phyloP scores from a whole-genome alignment of 2,113 vertebrate species.

The Willisornis vidua region DNA sequence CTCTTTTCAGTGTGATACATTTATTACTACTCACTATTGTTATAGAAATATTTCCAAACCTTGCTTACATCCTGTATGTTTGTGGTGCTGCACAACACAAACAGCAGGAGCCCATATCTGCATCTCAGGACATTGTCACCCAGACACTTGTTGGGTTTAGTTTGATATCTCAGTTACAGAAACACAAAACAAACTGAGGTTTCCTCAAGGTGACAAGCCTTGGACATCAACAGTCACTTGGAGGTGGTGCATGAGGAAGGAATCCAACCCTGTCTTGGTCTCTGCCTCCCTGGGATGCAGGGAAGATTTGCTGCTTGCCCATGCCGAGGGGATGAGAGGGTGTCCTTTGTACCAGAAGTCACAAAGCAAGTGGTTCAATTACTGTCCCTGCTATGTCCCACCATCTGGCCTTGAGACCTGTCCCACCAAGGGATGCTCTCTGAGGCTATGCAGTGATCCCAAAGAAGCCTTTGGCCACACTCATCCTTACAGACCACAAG shows the following conservation, averaged over 20 bases:
- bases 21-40: not conserved
- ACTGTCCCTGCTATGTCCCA: not conserved
- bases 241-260: not conserved
- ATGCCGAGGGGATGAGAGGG: not conserved
- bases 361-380: not conserved
- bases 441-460: not conserved
- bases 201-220: not conserved
- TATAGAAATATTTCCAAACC: not conserved
- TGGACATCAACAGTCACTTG: not conserved
- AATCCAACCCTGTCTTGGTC: not conserved
- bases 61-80: not conserved
- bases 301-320: not conserved
- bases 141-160: not conserved
- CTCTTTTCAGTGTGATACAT: not conserved
- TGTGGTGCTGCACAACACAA: not conserved
- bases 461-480: not conserved
- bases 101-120: not conserved
- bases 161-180: not conserved
- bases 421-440: too few species aligned
- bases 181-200: not conserved
- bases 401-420: not conserved
- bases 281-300: not conserved
- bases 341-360: not conserved
- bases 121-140: not conserved
- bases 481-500: not conserved